Conservation (phyloP, 2,113 vertebrate species). For the Hylia prasina region DNA sequence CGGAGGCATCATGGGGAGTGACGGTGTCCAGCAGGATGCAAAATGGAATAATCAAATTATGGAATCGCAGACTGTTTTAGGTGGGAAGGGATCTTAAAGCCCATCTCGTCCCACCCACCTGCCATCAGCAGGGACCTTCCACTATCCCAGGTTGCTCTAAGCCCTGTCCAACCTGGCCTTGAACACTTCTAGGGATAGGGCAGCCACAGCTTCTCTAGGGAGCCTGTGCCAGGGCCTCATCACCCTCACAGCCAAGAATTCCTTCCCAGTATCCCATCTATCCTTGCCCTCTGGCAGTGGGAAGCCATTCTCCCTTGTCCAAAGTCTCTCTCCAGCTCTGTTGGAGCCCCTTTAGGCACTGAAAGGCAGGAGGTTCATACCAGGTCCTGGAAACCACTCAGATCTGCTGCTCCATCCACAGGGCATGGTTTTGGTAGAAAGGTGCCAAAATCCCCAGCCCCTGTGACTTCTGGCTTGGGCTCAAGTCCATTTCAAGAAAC, state of each 20-base stretch:
- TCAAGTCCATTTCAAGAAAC: rapidly evolving
- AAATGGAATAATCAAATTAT: not conserved
- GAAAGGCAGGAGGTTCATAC: not conserved
- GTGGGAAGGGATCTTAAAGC: not conserved
- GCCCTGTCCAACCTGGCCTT: not conserved
- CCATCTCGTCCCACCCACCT: not conserved
- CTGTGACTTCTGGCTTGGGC: not conserved
- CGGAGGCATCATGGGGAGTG: rapidly evolving
- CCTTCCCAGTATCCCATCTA: not conserved
- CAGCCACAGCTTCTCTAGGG: not conserved
- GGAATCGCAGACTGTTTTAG: not conserved
- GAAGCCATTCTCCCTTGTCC: not conserved
- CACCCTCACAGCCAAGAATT: not conserved
- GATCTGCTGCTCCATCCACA: not conserved
- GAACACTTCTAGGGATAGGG: not conserved
- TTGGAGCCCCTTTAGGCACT: not conserved
- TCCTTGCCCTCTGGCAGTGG: not conserved
- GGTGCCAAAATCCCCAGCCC: not conserved
- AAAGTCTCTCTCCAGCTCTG: not conserved
- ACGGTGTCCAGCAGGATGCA: not conserved
- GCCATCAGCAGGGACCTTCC: not conserved
- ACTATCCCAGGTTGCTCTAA: not conserved
- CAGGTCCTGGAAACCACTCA: not conserved
- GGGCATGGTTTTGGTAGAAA: not conserved
- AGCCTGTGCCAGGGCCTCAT: not conserved